Evolutionary conservation across 1,140 invertebrate genomes (phyloP).

Genomic region (Lasaia peninsularis): DNA sequence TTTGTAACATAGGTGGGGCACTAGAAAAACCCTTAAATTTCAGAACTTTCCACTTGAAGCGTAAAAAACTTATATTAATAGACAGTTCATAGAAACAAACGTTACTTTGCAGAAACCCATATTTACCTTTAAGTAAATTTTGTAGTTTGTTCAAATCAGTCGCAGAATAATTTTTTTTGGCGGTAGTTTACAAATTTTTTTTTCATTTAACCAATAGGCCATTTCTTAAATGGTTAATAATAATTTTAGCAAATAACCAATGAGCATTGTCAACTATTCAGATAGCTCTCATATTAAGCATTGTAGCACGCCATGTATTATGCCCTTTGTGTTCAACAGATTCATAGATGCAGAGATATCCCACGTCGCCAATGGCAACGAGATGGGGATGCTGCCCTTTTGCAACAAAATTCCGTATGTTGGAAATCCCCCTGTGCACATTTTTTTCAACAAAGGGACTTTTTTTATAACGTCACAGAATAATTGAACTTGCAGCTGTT

Average conservation of each 20-base stretch:
- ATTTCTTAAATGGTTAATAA: no score
- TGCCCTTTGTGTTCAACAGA: slow-evolving; percentile 36
- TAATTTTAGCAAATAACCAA: background rate
- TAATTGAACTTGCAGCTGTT: slow-evolving; percentile 7
- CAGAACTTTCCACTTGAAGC: no score
- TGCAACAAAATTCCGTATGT: slow-evolving; percentile 53
- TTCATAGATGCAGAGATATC: slow-evolving; percentile 55
- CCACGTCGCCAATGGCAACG: slow-evolving; percentile 53
- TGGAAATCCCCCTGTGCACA: slow-evolving; percentile 61
- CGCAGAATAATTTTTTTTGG: no score
- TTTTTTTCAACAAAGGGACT: slow-evolving; percentile 40
- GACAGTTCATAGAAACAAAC: no score
- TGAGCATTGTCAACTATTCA: slow-evolving; percentile 2
- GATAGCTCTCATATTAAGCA: slow-evolving; percentile 28
- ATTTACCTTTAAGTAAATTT: no score
- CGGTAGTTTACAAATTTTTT: no score
- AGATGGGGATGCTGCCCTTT: slow-evolving; percentile 48
- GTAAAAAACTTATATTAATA: no score
- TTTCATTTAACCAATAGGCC: no score
- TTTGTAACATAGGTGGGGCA: no score
- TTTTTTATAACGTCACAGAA: slow-evolving; percentile 5
- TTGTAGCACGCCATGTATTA: slow-evolving; percentile 34
- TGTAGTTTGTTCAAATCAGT: no score
- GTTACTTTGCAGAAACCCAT: no score
- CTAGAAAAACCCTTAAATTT: no score